Evolutionary conservation across 2,888 invertebrate species (phyloP).

Genomic region (Clivina fossor): DNA sequence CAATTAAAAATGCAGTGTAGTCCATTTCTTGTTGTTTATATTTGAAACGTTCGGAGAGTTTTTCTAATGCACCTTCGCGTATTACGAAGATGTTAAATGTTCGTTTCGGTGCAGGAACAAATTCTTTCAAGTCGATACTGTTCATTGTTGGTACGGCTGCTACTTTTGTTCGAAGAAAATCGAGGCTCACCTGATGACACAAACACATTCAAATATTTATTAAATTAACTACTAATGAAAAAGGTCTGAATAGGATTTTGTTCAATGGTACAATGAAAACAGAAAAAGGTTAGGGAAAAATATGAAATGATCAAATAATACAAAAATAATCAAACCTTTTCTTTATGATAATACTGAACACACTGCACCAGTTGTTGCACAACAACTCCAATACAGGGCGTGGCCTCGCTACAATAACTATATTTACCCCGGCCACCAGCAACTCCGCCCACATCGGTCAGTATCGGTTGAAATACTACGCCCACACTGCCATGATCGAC

Average conservation of each 20-base stretch:
- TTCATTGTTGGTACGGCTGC: slow-evolving; percentile 57
- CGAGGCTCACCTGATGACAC: slow-evolving; percentile 49
- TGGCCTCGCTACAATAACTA: slow-evolving; percentile 47
- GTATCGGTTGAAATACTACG: slow-evolving; percentile 58
- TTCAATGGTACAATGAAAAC: no score
- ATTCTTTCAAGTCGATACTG: slow-evolving; percentile 60
- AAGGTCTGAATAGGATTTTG: no score
- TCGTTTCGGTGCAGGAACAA: slow-evolving; percentile 49
- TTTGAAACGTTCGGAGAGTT: slow-evolving; percentile 57
- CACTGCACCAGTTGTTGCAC: slow-evolving; percentile 60
- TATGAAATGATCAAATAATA: neutral
- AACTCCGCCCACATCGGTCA: slow-evolving; percentile 50
- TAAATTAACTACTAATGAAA: no score
- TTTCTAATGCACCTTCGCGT: slow-evolving; percentile 51
- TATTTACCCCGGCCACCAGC: slow-evolving; percentile 43
- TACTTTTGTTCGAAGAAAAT: slow-evolving; percentile 55
- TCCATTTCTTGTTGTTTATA: slow-evolving; percentile 63
- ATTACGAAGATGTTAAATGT: slow-evolving; percentile 45
- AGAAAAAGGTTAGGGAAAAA: neutral
- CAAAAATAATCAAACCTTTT: slow-evolving; percentile 45
- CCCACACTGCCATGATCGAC: slow-evolving; percentile 57
- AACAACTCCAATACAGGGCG: slow-evolving; percentile 57
- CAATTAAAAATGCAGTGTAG: slow-evolving; percentile 66
- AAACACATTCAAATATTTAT: no score
- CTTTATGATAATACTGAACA: slow-evolving; percentile 59